These are phyloP conservation scores for Centruroides sculpturatus DNA, from an alignment of 1,140 invertebrate species.

Conservation along the genomic window DNA sequence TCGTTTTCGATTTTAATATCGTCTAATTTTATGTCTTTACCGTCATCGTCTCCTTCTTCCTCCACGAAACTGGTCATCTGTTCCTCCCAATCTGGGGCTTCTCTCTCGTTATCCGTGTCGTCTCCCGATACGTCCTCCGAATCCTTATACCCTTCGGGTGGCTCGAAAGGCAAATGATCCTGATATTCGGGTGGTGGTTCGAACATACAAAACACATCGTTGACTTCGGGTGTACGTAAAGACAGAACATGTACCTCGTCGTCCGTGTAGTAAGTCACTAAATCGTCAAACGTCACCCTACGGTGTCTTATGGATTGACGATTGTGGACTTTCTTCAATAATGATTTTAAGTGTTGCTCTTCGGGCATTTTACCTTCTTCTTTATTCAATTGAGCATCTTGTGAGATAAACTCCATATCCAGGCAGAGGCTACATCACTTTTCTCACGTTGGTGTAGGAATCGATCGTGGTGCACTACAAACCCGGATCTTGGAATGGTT, in stretches of 20 bases:
- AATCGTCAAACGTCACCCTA: slow-evolving; percentile 13
- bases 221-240: slow-evolving; percentile 6
- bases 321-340: slow-evolving; percentile 6
- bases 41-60: slow-evolving; percentile 10
- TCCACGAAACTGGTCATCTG: slow-evolving; percentile 3
- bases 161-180: slow-evolving; percentile 10
- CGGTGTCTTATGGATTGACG: neutral
- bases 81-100: slow-evolving; percentile 7
- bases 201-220: slow-evolving; percentile 9
- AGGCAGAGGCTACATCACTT: too few relatives aligned
- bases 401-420: too few relatives aligned
- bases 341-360: slow-evolving; percentile 5
- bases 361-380: too few relatives aligned
- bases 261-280: slow-evolving; percentile 10
- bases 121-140: neutral
- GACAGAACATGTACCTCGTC: slow-evolving; percentile 3
- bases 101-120: neutral
- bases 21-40: neutral
- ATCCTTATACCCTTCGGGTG: slow-evolving; percentile 12
- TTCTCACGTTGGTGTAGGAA: too few relatives aligned
- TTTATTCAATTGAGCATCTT: too few relatives aligned
- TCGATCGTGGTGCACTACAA: too few relatives aligned
- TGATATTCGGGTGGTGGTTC: slow-evolving; percentile 15
- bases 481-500: too few relatives aligned
- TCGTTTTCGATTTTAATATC: neutral